Evolutionary conservation across 2,888 invertebrate genomes (phyloP).

Genomic region (Mystacides longicornis): DNA sequence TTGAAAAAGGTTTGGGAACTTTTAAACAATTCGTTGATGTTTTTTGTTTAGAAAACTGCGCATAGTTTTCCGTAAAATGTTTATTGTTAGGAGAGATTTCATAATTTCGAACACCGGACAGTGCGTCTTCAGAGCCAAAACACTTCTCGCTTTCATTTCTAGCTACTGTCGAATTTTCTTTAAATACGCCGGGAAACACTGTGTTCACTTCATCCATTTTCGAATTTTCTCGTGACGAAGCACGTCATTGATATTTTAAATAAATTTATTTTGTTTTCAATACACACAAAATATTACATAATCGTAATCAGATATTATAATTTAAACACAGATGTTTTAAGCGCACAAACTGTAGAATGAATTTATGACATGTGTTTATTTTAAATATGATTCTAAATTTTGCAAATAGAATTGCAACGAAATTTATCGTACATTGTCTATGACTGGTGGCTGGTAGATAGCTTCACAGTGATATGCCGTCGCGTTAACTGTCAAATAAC

Average conservation of each 20-base stretch:
- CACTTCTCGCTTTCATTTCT: conserved; percentile 4
- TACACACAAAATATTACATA: too few species aligned
- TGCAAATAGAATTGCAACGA: too few species aligned
- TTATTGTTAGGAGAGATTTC: background rate
- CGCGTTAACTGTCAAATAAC: background rate
- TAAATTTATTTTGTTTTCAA: too few species aligned
- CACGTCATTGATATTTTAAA: background rate
- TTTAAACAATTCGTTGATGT: conserved; percentile 32
- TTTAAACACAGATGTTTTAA: too few species aligned
- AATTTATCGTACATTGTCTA: too few species aligned
- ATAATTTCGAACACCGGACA: background rate
- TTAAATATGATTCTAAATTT: too few species aligned
- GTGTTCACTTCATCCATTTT: conserved; percentile 12
- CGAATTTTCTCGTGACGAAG: background rate
- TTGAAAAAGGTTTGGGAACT: conserved; percentile 54
- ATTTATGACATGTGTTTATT: too few species aligned
- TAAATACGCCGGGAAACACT: background rate
- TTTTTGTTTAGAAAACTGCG: conserved; percentile 7
- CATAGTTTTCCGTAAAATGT: background rate
- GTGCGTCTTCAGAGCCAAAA: background rate
- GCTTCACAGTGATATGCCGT: background rate
- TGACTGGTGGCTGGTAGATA: too few species aligned
- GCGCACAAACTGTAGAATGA: too few species aligned
- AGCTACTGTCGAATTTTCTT: background rate
- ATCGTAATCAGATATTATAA: too few species aligned